These are phyloP conservation scores for Oncorhynchus gorbuscha DNA, from an alignment of 2,113 vertebrate species.

Conservation along the genomic window DNA sequence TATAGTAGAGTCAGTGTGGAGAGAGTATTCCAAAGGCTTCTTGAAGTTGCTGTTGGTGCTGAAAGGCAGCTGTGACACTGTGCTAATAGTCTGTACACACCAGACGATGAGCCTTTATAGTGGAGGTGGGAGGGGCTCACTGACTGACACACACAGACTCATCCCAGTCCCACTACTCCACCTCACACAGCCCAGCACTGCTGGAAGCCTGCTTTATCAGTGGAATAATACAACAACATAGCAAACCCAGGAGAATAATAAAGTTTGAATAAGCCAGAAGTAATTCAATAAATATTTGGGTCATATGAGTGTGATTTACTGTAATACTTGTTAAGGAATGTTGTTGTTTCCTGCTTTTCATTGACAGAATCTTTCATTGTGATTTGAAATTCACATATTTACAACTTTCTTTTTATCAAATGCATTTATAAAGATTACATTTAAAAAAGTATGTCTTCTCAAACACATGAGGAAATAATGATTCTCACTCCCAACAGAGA, in stretches of 20 bases:
- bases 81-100: conserved; percentile 76
- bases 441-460: neutral
- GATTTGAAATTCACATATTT: neutral
- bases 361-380: neutral
- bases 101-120: conserved; percentile 77
- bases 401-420: neutral
- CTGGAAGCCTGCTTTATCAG: neutral
- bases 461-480: too few relatives aligned
- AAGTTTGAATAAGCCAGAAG: neutral
- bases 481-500: neutral
- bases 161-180: conserved; percentile 55
- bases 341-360: conserved; percentile 7
- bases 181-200: neutral
- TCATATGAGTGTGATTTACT: neutral
- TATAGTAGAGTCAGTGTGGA: conserved; percentile 52
- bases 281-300: neutral
- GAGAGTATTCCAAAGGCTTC: conserved; percentile 69
- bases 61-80: conserved; percentile 75
- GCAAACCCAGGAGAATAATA: neutral
- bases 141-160: conserved; percentile 54
- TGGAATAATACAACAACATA: conserved; percentile 9
- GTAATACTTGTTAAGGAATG: neutral
- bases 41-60: conserved; percentile 61
- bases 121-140: conserved; percentile 73
- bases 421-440: neutral